These are phyloP conservation scores for Lepidothrix coronata DNA, from an alignment of 2,113 vertebrate genomes.

Conservation along the genomic window DNA sequence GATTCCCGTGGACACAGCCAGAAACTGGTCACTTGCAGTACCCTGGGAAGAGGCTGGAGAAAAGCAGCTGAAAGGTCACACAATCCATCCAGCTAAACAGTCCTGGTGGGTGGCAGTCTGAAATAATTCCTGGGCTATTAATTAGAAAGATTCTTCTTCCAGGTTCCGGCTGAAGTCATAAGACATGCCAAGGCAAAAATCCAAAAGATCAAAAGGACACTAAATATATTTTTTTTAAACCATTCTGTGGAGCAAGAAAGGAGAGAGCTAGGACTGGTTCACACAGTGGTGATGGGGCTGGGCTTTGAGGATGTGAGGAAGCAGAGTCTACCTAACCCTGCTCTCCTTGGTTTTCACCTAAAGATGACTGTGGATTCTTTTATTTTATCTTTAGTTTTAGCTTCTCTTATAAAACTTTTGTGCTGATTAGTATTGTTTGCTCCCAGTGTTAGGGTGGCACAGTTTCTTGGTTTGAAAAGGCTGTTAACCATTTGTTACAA, in stretches of 20 bases:
- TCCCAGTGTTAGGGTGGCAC: background rate
- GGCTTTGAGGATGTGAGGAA: background rate
- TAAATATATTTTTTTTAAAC: conserved; percentile 24
- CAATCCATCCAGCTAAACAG: conserved; percentile 44
- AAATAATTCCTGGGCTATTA: conserved; percentile 65
- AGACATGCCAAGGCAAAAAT: conserved; percentile 46
- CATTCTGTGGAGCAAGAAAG: background rate
- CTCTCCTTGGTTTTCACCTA: background rate
- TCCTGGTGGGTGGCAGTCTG: conserved; percentile 65
- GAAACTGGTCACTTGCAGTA: background rate
- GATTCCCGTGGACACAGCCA: background rate
- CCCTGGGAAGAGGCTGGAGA: background rate
- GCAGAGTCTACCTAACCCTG: background rate
- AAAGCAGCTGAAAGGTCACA: conserved; percentile 37
- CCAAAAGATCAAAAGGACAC: conserved; percentile 66
- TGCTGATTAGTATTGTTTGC: background rate
- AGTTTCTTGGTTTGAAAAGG: background rate
- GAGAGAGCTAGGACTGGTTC: background rate
- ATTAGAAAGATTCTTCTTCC: conserved; percentile 59
- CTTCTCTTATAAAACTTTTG: background rate
- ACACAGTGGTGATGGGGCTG: background rate
- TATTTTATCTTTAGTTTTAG: background rate
- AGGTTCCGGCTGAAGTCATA: conserved; percentile 31
- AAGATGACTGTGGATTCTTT: background rate
- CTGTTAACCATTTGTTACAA: background rate